Base-by-base conservation (phyloP, 2,797 vertebrate genomes). In the Acipenser oxyrinchus region DNA sequence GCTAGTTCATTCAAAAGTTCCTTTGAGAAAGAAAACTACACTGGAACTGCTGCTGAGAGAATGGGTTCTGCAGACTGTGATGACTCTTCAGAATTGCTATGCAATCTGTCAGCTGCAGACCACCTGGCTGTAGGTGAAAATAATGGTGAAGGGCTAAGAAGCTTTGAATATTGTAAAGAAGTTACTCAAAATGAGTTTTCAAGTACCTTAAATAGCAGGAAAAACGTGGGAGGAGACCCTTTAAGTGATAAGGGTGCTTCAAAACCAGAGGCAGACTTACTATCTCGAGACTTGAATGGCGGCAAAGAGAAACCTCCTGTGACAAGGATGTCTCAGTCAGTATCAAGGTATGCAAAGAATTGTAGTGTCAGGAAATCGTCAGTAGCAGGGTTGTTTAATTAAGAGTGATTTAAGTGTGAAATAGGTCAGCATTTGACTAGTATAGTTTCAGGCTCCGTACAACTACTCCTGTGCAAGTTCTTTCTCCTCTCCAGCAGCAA, bases 311-410 rank as follows among this genome's bases (percentile, higher is more conserved):
- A 85, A 64, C 67, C 73, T 64, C 63, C 83, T 37, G 75, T 86
- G 15, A 49, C 79, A 70, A 94, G 84, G 84, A 86, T 87, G 82
- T 84, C 91, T 78, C 86, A 91, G 75, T 91, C 92, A 3, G 84
- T 84, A 71, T 91, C 89, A 83, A 91, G 90, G 89, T 91, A 90
- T 68, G 60, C 8, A 57, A 10, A 50, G 37, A 12, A 51, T 59
- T 63, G 55, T 52, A 6, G 57, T 67, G 37, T 37, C 37, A 37
- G 37, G 5, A 37, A 37, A 37, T 37, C 37, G 0, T 37, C 37
- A 37, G 37, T 37, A 37, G 37, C 1, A 37, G 37, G 37, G 37
- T 37, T 37, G 37, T 37, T 37, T 37, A 37, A 37, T 37, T 37
- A 37, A 37, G 37, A 37, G 37, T 37, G 37, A 37, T 37, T 37